Base-by-base conservation (phyloP, 2,888 invertebrate species). In the Serripes groenlandicus region DNA sequence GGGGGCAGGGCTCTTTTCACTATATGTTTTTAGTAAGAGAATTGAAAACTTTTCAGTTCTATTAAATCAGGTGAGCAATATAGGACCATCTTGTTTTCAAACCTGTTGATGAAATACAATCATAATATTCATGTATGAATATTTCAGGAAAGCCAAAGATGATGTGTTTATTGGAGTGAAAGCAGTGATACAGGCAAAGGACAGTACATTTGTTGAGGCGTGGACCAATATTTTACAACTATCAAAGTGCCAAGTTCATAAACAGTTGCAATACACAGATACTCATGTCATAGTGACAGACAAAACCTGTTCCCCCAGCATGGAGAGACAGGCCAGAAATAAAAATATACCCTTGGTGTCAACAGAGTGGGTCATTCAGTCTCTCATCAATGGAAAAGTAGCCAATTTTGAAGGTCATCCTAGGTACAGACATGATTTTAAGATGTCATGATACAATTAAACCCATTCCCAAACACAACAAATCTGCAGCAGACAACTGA, bases 281-380 rank as follows among this genome's bases (percentile, higher is more conserved):
- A 64, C 79, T 1, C 92, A 94, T 83, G 88, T 94, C 11, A 94
- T 97, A 15, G 95, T 97, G n/a, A 96, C 96, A 0, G 97, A 97
- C 83, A 95, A 94, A 89, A 96, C 96, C 72, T 97, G 96, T 86
- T 96, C 96, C 0, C 95, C 95, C 76, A 96, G 96, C 90, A 93
- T 95, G n/a, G 88, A 95, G 32, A 92, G 95, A 23, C 94, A 94
- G 78, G 96, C 96, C 0, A 95, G 95, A 75, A 95, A 95, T 72
- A 96, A 96, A 90, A 95, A 88, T n/a, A 90, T 94, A n/a, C 96
- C 97, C 0, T 75, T 97, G 0, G 96, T 97, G 0, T 96, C 97
- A 0, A 96, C 96, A 0, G 96, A 96, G 1, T 97, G 97, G 97
- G 95, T 97, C 0, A 95, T 96, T 4, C 97, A 97, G 90, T 96